Conservation (phyloP, 2,797 vertebrate genomes). For the Oreochromis mossambicus region DNA sequence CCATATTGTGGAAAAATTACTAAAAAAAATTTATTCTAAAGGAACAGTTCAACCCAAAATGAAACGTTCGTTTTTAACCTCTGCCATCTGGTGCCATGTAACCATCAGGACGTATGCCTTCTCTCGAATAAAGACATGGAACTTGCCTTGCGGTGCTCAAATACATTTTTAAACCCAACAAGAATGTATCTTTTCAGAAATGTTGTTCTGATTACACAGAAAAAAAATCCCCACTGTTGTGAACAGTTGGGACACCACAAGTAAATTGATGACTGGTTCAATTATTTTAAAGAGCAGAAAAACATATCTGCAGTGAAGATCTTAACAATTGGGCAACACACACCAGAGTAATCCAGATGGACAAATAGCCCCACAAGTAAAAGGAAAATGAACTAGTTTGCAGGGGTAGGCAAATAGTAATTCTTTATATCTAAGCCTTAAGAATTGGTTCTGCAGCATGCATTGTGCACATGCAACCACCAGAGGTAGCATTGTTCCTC, state of each 20-base stretch:
- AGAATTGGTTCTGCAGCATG: slow-evolving; percentile 11
- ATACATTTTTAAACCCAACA: background rate
- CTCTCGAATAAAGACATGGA: background rate
- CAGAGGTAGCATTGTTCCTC: slow-evolving; percentile 59
- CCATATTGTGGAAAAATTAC: slow-evolving; percentile 16
- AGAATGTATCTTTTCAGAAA: background rate
- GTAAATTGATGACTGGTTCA: background rate
- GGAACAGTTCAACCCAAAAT: background rate
- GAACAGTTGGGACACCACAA: background rate
- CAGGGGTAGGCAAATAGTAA: background rate
- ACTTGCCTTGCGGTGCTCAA: background rate
- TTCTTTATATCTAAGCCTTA: background rate
- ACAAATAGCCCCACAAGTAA: background rate
- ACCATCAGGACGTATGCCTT: background rate
- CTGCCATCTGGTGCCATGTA: background rate
- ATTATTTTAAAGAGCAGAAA: background rate
- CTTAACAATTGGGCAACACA: background rate
- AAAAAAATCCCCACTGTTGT: background rate
- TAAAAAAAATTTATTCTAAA: background rate
- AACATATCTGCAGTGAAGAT: background rate
- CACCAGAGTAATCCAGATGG: background rate
- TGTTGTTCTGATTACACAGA: background rate
- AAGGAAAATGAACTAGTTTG: background rate
- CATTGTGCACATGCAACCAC: slow-evolving; percentile 39
- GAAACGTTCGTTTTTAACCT: background rate